Base-by-base conservation (phyloP, 2,797 vertebrate species). In the Lateolabrax maculatus region DNA sequence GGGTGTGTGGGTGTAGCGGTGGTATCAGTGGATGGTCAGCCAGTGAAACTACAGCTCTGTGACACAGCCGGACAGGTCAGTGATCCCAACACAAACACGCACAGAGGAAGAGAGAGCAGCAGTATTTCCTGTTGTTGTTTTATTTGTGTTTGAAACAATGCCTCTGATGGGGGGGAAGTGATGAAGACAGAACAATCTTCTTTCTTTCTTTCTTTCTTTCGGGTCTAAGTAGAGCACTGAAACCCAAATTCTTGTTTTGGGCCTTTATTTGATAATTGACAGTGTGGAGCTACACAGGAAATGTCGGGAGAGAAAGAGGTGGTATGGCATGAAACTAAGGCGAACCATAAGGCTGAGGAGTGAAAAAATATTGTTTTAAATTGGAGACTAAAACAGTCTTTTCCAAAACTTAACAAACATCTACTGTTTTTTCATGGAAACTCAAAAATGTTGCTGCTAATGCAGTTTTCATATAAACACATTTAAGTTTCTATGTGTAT, bases 31-130 rank as follows among this genome's bases (percentile, higher is more conserved):
- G 97, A 98, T 44, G 97, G 97, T 53, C 97, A 96, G 91, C 98
- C 97, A 27, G 97, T 99, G 68, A 98, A 97, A 93, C 95, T 99
- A 78, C 98, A 99, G 90, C 98, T 99, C 77, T 99, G 98, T 96
- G 98, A 99, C 93, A 99, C 98, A 72, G 98, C 98, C 15, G 98
- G 98, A 92, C 98, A 99, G 96, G 98, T 99, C 69, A 95, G 97
- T 87, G 66, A 85, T 60, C 31, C 65, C 48, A 57, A 49, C 53
- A 49, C 29, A 57, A 16, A 61, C 53, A 65, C 78, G 58, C 39
- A 67, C 44, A 18, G 4, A 37, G 15, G n/a, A 21, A 41, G 31
- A 56, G 37, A 44, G 25, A 49, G 23, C 49, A 31, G 27, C 57
- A 78, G 34, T 19, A 66, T 73, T 92, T 91, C 87, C 85, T 87